Evolutionary conservation across 2,797 vertebrate species (phyloP), one percentile per base, ranked within the genome.

Genomic region (Poeciliopsis paucimaculata): DNA sequence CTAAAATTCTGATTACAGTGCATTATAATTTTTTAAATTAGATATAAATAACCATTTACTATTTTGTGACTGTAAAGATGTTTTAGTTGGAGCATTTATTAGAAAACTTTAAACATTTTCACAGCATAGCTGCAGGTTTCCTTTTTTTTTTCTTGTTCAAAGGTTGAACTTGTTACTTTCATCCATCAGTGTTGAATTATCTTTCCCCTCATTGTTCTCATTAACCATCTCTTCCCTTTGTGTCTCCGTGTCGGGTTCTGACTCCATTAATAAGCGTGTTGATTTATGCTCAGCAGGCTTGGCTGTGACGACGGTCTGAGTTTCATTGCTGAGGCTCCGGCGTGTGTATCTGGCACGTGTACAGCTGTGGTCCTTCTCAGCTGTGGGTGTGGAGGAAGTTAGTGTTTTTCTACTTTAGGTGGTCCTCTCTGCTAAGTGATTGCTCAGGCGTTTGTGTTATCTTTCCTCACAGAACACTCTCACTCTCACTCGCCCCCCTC

Each of bases 201-300:
- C 76, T 36, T 73, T 75, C 1, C 51, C 46, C 72, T 80, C 34
- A 10, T 53, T 72, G 46, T 72, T 82, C 68, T 75, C 70, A 80
- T 79, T 72, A 82, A 57, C 76, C 55, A 77, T 82, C 13, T 77
- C 72, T 66, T 78, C 83, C 72, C 77, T 82, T 66, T 10, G 70
- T 77, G 72, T 79, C 62, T 80, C 82, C 80, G 68, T 51, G 77
- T 74, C 20, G 47, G 76, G 73, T 76, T 78, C 66, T 76, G 76
- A 72, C 75, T 84, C 85, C 79, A 80, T 91, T 91, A 83, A 86
- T 84, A 78, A 77, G 75, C 64, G 45, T 43, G 75, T 62, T 89
- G 80, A 88, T 91, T 91, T 85, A 78, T 71, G 82, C 83, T 88
- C 84, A 81, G 55, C 68, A 10, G 60, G 57, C 73, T 20, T 26